Conservation (phyloP, 2,113 vertebrate genomes). For the Zosterops hypoxanthus region DNA sequence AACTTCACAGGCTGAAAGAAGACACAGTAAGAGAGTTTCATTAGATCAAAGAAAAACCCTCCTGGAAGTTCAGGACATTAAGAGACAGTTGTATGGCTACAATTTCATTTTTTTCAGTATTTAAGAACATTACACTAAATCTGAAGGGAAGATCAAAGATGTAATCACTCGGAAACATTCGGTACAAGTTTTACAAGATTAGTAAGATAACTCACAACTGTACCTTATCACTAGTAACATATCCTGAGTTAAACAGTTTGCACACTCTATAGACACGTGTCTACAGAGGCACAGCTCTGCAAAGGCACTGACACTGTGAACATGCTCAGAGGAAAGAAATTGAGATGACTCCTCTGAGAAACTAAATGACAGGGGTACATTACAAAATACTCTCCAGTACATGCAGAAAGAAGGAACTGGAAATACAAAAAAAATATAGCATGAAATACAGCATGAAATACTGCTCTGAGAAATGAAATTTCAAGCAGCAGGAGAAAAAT, state of each 20-base stretch:
- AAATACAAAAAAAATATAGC: neutral
- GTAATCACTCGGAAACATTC: neutral
- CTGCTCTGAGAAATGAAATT: neutral
- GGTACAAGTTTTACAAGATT: neutral
- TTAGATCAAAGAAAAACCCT: neutral
- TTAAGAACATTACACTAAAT: neutral
- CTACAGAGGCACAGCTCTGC: neutral
- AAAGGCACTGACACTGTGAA: neutral
- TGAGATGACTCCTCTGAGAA: neutral
- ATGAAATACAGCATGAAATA: neutral
- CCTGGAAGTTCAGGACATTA: neutral
- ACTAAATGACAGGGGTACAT: neutral
- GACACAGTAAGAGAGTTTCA: neutral
- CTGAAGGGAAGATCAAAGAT: neutral
- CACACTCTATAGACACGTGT: neutral
- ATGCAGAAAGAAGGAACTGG: neutral
- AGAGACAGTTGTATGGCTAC: neutral
- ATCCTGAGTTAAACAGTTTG: neutral
- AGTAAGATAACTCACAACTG: neutral
- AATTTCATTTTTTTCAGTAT: neutral
- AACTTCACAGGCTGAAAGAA: conserved; percentile 89
- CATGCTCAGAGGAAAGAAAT: neutral
- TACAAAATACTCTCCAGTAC: neutral
- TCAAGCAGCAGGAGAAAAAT: neutral
- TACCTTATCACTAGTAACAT: neutral